Evolutionary conservation across 2,797 vertebrate species (phyloP), one percentile per base, ranked within the genome.

Genomic region (Diglossa cyanea): DNA sequence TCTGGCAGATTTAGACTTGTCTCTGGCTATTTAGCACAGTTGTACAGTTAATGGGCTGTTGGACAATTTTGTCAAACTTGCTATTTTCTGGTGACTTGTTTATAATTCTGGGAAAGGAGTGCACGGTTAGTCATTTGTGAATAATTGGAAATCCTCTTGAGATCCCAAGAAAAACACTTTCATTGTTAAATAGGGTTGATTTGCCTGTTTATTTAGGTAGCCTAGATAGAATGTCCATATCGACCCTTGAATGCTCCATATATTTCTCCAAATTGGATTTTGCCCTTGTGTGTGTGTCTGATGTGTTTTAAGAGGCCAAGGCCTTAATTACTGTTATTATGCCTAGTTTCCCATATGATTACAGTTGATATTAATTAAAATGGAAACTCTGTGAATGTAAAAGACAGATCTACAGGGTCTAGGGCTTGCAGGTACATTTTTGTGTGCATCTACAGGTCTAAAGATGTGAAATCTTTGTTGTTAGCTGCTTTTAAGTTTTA

Each of bases 111-210:
- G 88, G 86, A 88, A 96, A 91, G 84, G 80, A 95, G 54, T 13
- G 70, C 95, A 94, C 10, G 35, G 91, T 96, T 97, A 97, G 97
- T 93, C 96, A 87, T 95, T 97, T 95, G 95, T 96, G 94, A 97
- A 97, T 97, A 97, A 97, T 91, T 96, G 96, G 93, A 97, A 97
- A 97, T 94, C 93, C 97, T 96, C 86, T 71, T 81, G 93, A 97
- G 92, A 93, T 94, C 93, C 86, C 71, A 90, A 90, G 80, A 91
- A 94, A 93, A 96, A 94, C 90, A 80, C 93, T 76, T 95, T 60
- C 94, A 77, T 88, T 95, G 92, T 93, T 97, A 97, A 96, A 93
- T 88, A 83, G 91, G 88, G 94, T 86, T 95, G 92, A 96, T 95
- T 97, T 0, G 25, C 78, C 63, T 48, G 62, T 93, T 94, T 94